A percentile compares a stretch with the other conserved stretches of the same genome.
Conservation (phyloP, 2,797 vertebrate species). For the Ciconia nigra region DNA sequence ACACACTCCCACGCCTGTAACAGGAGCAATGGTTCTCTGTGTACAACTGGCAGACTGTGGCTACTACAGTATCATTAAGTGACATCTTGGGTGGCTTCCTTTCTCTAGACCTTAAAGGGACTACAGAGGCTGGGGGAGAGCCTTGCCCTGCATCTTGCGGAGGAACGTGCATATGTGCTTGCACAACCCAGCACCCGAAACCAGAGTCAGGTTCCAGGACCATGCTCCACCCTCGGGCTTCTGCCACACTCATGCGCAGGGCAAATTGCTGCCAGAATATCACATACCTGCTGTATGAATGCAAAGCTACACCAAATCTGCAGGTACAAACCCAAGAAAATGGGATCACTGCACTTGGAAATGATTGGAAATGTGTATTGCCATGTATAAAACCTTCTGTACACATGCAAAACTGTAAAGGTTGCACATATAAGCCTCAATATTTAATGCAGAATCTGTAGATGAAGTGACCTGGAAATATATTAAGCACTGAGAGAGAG, state of each 20-base stretch:
- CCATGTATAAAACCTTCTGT: background rate
- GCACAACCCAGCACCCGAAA: background rate
- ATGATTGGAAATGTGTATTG: background rate
- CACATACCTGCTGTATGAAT: background rate
- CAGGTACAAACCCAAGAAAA: background rate
- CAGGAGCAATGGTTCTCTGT: fast-evolving
- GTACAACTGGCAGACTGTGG: background rate
- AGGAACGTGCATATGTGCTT: background rate
- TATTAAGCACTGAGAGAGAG: background rate
- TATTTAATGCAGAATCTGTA: background rate
- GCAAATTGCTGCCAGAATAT: background rate
- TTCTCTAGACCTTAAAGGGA: background rate
- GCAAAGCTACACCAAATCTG: background rate
- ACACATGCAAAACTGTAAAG: background rate
- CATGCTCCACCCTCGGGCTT: background rate
- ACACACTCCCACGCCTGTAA: background rate
- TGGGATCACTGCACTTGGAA: background rate
- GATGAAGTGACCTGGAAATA: background rate
- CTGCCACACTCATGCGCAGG: background rate
- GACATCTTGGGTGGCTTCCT: background rate
- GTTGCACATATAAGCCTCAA: background rate
- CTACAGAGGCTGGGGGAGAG: background rate
- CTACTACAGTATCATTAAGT: background rate
- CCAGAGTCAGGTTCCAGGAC: background rate
- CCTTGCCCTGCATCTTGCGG: background rate